A percentile compares a stretch with the other conserved stretches of the same genome.
phyloP scores from a whole-genome alignment of 2,888 invertebrate genomes.

The Saturnia pavonia region DNA sequence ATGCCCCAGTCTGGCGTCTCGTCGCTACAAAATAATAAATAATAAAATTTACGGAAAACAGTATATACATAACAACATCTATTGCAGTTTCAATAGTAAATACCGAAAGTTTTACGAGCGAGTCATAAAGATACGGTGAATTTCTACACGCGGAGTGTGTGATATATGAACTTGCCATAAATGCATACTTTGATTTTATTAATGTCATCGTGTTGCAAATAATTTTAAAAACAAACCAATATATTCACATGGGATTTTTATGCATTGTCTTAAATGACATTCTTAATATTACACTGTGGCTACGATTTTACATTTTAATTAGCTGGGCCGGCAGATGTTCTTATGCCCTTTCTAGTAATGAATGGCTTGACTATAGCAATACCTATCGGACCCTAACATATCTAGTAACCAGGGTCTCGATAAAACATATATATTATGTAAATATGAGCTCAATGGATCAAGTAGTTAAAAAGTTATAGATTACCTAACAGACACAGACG shows the following conservation, averaged over 20 bases:
- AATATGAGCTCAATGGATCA: no score
- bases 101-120: conserved; percentile 30
- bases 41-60: not conserved
- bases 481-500: no score
- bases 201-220: not conserved
- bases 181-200: conserved; percentile 9
- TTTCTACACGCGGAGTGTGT: conserved; percentile 9
- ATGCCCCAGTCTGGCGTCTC: conserved; percentile 87
- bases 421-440: no score
- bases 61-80: conserved; percentile 11
- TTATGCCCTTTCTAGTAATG: no score
- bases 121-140: conserved; percentile 31
- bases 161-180: not conserved
- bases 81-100: conserved; percentile 30
- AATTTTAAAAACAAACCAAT: not conserved
- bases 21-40: conserved; percentile 55
- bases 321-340: no score
- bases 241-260: not conserved
- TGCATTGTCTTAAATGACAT: not conserved
- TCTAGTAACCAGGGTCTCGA: no score
- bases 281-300: not conserved
- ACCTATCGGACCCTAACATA: no score
- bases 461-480: no score
- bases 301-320: not conserved
- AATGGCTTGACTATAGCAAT: no score